Conservation (phyloP, 2,797 vertebrate species). For the Cheirogaleus major region DNA sequence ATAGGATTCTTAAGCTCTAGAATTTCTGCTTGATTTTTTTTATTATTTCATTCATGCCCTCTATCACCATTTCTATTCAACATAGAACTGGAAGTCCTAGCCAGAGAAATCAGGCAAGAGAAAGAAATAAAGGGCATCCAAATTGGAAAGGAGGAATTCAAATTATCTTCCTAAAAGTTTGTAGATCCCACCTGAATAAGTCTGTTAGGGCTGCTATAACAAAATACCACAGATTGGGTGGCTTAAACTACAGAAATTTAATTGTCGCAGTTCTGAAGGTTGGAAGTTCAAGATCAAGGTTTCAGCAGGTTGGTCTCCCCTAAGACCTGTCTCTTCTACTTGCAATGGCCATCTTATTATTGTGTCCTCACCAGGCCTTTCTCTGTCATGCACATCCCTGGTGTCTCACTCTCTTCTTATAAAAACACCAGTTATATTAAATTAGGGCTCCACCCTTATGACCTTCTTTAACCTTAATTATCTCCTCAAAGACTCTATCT, state of each 20-base stretch:
- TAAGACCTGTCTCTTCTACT: neutral
- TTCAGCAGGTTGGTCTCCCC: neutral
- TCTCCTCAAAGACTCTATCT: neutral
- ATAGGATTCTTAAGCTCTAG: no score
- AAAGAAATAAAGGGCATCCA: no score
- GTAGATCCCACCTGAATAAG: neutral
- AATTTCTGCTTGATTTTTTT: no score
- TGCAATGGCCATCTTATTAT: neutral
- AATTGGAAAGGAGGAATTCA: no score
- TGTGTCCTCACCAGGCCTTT: neutral
- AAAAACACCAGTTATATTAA: neutral
- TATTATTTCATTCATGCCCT: no score
- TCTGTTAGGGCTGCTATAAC: neutral
- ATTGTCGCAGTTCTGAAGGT: neutral
- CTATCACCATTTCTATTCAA: no score
- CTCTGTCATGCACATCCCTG: neutral
- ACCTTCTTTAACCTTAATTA: neutral
- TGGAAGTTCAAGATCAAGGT: neutral
- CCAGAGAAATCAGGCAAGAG: no score
- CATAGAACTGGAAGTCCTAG: no score
- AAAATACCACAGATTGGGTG: neutral
- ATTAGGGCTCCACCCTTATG: neutral
- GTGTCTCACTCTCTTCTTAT: neutral
- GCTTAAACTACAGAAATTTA: neutral
- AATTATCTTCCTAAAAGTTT: neutral